Evolutionary conservation across 2,797 vertebrate genomes (phyloP), one percentile per base, ranked within the genome.

Genomic region (Crenuchus spilurus): DNA sequence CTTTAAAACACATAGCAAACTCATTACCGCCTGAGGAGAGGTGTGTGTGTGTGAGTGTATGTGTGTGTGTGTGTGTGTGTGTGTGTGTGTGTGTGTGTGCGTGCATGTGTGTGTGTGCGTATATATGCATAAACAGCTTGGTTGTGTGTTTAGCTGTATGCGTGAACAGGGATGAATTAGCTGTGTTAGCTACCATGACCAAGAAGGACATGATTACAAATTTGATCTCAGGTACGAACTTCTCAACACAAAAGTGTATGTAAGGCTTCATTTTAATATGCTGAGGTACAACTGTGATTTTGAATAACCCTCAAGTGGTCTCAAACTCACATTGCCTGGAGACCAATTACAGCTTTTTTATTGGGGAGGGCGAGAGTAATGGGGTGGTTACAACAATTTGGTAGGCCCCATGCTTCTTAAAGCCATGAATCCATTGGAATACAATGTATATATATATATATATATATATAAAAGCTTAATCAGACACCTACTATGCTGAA

Each of bases 21-120:
- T 87, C 80, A 85, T 85, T 84, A 84, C 65, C 70, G 81, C 85
- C 84, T 28, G 52, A 30, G 74, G 84, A 82, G 60, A 73, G 67
- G 44, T 62, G 24, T 62, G 44, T 42, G 37, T 80, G 10, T 77
- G 70, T 80, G 79, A 63, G 72, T 60, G 49, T 55, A 42, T 52
- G 35, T 69, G 37, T 68, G 26, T 60, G 54, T 14, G 26, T n/a
- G 46, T 33, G 63, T 48, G 14, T 52, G 49, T 61, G 44, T 51
- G n/a, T n/a, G n/a, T 20, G 37, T 54, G 31, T 63, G 66, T 68
- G 30, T 71, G 63, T 70, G 69, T 33, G 30, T 28, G 51, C 63
- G 24, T 64, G 74, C 74, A 49, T 31, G n/a, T 20, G 37, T 54
- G 31, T 63, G 66, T 68, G 30, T 71, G 63, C 69, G 69, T 33